Base-by-base conservation (phyloP, 2,888 invertebrate species). In the Aporophyla lueneburgensis region DNA sequence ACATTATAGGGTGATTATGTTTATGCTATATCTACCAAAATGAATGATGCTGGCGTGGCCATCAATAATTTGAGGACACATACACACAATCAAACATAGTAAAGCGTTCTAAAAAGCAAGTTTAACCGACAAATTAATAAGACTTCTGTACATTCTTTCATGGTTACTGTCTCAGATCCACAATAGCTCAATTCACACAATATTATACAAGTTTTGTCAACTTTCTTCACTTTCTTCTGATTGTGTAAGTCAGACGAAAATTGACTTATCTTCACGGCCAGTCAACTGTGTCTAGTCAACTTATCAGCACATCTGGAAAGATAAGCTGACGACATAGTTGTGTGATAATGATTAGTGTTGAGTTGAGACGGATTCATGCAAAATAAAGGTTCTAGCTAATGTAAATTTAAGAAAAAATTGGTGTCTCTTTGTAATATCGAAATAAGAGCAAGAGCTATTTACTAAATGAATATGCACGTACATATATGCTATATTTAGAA, bases 181-280 rank as follows among this genome's bases (percentile, higher is more conserved):
- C 71, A 80, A 80, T 74, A 79, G 76, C 58, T 84, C 24, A 73
- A 85, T 87, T 85, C 87, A 83, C 85, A 86, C 84, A 81, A 78
- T 81, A 76, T 87, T 87, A 87, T 87, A 83, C 87, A 87, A 87
- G 86, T 79, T 78, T 83, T 68, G 79, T 85, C 58, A 78, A 83
- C 86, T 86, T 87, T 87, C 87, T 83, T 86, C 74, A 87, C 86
- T 87, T 87, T 87, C 87, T 72, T 84, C 33, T 58, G 75, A 71
- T 86, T 85, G 76, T 76, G 72, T 87, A 85, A 86, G 74, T 51
- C 14, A 33, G 62, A 74, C 53, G 49, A 81, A 73, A 83, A 67
- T 66, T 40, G 21, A 70, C 56, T 77, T 61, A 77, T 81, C 82
- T 81, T 84, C 46, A 81, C 49, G 77, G 33, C 10, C 43, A 46